Conservation (phyloP, 1,140 invertebrate genomes). For the Triops longicaudatus region DNA sequence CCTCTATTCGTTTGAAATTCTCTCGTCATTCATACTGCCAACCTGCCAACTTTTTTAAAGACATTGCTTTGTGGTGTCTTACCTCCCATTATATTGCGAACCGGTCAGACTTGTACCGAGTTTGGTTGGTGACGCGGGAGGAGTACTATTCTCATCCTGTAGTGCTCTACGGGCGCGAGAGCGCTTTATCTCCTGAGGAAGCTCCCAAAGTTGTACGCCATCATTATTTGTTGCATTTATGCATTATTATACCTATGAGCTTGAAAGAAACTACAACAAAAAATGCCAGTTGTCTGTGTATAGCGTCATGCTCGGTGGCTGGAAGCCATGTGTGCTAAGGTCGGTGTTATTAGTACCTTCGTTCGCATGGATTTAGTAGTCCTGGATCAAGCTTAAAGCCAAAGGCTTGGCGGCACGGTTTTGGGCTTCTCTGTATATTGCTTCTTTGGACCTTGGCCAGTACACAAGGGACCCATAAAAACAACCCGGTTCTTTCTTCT, state of each 20-base stretch:
- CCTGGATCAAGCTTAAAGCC: not conserved
- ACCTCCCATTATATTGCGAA: too few relatives aligned
- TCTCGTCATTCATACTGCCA: conserved; percentile 1
- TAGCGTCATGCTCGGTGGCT: not conserved
- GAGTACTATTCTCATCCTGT: not conserved
- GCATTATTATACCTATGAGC: not conserved
- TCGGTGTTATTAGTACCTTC: conserved; percentile 3
- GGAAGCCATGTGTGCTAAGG: conserved; percentile 5
- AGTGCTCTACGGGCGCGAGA: not conserved
- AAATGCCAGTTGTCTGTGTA: not conserved
- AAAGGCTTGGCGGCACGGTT: conserved; percentile 8
- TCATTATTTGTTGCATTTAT: too few relatives aligned
- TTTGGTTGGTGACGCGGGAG: not conserved
- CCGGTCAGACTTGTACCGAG: not conserved
- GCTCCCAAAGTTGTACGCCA: not conserved
- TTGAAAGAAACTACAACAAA: not conserved
- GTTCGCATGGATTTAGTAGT: conserved; percentile 1
- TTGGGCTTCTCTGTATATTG: not conserved
- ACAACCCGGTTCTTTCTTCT: conserved; percentile 14
- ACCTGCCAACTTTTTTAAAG: not conserved
- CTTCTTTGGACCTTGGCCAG: conserved; percentile 5
- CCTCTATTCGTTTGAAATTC: not conserved
- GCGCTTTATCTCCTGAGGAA: not conserved
- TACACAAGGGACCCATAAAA: conserved; percentile 10
- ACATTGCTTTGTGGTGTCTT: too few relatives aligned